Evolutionary conservation across 2,888 invertebrate species (phyloP).

Genomic region (Agrilus cyanescens): DNA sequence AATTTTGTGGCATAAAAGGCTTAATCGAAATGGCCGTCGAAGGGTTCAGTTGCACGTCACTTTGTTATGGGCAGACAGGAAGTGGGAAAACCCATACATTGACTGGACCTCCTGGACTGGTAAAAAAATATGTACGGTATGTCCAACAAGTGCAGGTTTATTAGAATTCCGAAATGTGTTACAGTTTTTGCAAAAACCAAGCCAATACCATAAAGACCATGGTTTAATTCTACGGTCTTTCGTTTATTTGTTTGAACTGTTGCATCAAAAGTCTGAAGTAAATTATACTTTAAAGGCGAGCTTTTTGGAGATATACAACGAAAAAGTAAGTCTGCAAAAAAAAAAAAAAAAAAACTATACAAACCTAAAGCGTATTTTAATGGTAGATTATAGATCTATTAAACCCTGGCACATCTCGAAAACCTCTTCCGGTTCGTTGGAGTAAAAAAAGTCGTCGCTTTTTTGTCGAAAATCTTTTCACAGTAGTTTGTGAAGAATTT

Average conservation of each 20-base stretch:
- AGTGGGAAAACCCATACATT: constrained; percentile 94
- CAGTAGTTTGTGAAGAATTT: constrained; percentile 84
- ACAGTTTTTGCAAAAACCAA: constrained; percentile 30
- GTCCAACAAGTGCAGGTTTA: not conserved
- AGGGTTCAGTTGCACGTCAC: constrained; percentile 87
- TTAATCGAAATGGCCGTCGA: constrained; percentile 90
- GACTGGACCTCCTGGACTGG: constrained; percentile 81
- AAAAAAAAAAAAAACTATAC: not conserved
- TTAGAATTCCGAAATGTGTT: constrained; percentile 13
- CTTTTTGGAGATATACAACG: constrained; percentile 92
- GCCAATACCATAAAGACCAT: constrained; percentile 54
- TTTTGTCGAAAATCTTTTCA: constrained; percentile 93
- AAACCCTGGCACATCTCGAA: constrained; percentile 72
- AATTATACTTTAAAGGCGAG: constrained; percentile 84
- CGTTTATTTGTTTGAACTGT: constrained; percentile 73
- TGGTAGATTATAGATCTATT: constrained; percentile 81
- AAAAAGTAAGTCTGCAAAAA: constrained; percentile 56
- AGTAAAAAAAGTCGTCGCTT: constrained; percentile 86
- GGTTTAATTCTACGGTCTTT: constrained; percentile 86
- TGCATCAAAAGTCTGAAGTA: constrained; percentile 63
- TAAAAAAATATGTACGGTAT: constrained; percentile 30
- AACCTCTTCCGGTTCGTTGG: constrained; percentile 85
- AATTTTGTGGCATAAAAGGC: constrained; percentile 81
- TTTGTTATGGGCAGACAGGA: constrained; percentile 95
- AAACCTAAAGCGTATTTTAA: not conserved